Conservation (phyloP, 2,113 vertebrate genomes). For the Lepisosteus oculatus region DNA sequence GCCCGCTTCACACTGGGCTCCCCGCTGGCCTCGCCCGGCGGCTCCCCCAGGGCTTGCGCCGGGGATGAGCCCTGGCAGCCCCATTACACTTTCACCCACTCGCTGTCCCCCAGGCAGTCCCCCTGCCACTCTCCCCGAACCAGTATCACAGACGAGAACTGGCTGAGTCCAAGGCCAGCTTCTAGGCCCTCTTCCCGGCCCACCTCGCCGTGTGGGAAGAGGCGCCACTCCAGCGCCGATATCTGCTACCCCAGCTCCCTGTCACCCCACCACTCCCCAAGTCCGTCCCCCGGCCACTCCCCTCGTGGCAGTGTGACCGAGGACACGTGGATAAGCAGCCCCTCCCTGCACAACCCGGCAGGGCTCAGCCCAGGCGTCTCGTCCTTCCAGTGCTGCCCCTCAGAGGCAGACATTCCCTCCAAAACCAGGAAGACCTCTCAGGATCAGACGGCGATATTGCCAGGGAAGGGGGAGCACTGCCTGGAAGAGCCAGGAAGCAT, state of each 20-base stretch:
- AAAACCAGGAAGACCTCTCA: constrained; percentile 97
- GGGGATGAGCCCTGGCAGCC: constrained; percentile 82
- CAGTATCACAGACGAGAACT: constrained; percentile 96
- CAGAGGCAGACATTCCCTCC: constrained; percentile 90
- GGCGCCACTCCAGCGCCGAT: constrained; percentile 95
- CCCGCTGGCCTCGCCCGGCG: constrained; percentile 85
- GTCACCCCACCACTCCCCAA: constrained; percentile 93
- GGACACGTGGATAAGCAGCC: constrained; percentile 84
- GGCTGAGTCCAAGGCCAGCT: constrained; percentile 89
- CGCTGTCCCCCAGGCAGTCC: constrained; percentile 86
- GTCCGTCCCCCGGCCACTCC: constrained; percentile 89
- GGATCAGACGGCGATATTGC: constrained; percentile 79
- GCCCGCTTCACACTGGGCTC: constrained; percentile 90
- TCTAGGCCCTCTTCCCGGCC: constrained; percentile 92
- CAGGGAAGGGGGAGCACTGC: constrained; percentile 81
- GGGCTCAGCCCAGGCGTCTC: constrained; percentile 69
- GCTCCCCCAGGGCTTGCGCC: constrained; percentile 80
- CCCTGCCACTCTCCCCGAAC: constrained; percentile 95
- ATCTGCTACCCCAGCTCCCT: constrained; percentile 85
- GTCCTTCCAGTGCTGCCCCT: constrained; percentile 86
- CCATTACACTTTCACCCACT: constrained; percentile 77
- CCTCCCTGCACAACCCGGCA: constrained; percentile 65
- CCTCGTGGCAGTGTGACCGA: constrained; percentile 92
- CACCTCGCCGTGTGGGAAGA: constrained; percentile 92
- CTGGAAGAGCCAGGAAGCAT: constrained; percentile 83